Percentiles rank a stretch among this genome's conserved stretches.
Conservation (phyloP, 2,888 invertebrate genomes). For the Drosophila putrida region DNA sequence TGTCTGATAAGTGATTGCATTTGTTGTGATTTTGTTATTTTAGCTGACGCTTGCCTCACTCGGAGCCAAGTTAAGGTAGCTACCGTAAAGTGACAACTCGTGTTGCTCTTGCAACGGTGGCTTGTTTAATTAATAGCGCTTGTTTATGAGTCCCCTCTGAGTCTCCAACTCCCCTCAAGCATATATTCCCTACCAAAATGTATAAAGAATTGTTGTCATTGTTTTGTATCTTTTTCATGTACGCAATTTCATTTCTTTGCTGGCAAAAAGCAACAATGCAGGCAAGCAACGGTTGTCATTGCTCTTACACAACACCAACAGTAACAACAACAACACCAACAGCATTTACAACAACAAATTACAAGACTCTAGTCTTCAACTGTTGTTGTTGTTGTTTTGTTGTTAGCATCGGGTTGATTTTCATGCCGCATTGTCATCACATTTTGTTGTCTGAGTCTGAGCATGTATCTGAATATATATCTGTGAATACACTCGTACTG, state of each 20-base stretch:
- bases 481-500: constrained; percentile 13
- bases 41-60: constrained; percentile 57
- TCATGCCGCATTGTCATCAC: constrained; percentile 77
- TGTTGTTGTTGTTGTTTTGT: constrained; percentile 41
- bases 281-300: constrained; percentile 54
- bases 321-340: constrained; percentile 12
- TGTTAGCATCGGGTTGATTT: constrained; percentile 52
- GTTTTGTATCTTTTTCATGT: constrained; percentile 36
- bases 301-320: constrained; percentile 69
- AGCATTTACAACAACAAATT: constrained; percentile 20
- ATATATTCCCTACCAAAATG: neutral
- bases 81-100: constrained; percentile 22
- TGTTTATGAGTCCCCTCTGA: constrained; percentile 30
- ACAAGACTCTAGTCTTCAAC: constrained; percentile 21
- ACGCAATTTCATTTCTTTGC: constrained; percentile 68
- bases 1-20: constrained; percentile 33
- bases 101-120: constrained; percentile 10
- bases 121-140: constrained; percentile 64
- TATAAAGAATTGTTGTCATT: constrained; percentile 68
- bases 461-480: neutral
- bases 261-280: constrained; percentile 34
- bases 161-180: neutral
- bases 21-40: constrained; percentile 2
- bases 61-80: constrained; percentile 68
- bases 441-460: constrained; percentile 46